Evolutionary conservation across 2,797 vertebrate genomes (phyloP), one percentile per base, ranked within the genome.

Genomic region (Enteromius afrohamiltoni): DNA sequence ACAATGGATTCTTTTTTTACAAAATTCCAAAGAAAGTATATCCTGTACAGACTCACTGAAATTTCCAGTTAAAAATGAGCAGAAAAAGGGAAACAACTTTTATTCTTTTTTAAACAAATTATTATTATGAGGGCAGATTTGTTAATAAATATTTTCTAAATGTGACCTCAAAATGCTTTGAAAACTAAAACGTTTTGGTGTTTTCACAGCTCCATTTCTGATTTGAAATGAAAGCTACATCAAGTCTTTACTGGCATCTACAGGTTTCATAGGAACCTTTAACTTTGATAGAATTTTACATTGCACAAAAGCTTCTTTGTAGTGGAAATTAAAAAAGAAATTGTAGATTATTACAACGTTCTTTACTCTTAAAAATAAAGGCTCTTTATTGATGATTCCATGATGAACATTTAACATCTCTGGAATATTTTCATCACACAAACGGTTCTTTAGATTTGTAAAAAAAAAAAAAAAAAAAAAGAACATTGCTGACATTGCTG

Each of bases 1-100:
- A 86, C 65, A 86, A 86, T 84, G 82, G 87, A 88, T 89, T 90
- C 86, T 10, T 71, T 70, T 67, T 55, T 45, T 40, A 40, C 5
- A 17, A 19, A 47, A 29, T 3, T 8, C 1, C 3, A 67, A 67
- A 65, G n/a, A 65, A 17, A 23, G 11, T 8, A 21, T 23, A 23
- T 10, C 10, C 42, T 45, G 10, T 71, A 29, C 23, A 49, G 17
- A 11, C 8, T 71, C 40, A 47, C 40, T 8, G 40, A 7, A 26
- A 14, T 4, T 26, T 47, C 14, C 23, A 49, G 7, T 23, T 49
- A 11, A 1, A 71, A 71, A 26, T 73, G 16, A 19, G 7, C 69
- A 49, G 69, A 19, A 29, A 49, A 71, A 49, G 1, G 2, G n/a
- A 23, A 60, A 60, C 4, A 29, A 60, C 58, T 26, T 71, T 6